Conservation (phyloP, 2,888 invertebrate genomes). For the Electrophaes corylata region DNA sequence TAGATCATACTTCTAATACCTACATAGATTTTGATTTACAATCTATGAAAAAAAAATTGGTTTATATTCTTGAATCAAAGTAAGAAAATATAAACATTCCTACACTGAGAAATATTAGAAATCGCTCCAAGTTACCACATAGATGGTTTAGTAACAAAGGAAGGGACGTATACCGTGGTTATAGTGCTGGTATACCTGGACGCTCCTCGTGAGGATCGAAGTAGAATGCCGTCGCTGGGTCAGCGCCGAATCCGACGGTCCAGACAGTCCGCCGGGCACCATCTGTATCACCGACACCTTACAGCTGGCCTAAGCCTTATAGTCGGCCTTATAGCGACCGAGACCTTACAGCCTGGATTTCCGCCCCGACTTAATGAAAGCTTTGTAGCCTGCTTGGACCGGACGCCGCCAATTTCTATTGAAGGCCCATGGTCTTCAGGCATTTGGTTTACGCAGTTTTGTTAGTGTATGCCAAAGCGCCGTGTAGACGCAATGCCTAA, state of each 20-base stretch:
- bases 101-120: background rate
- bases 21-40: background rate
- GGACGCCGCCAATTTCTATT: conserved; percentile 59
- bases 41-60: background rate
- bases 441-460: conserved; percentile 48
- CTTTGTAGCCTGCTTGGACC: conserved; percentile 58
- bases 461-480: conserved; percentile 22
- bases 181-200: conserved; percentile 78
- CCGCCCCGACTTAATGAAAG: background rate
- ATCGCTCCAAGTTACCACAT: conserved; percentile 15
- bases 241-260: conserved; percentile 82
- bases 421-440: conserved; percentile 61
- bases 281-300: conserved; percentile 68
- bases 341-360: background rate
- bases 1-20: too few relatives aligned
- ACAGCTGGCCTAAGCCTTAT: conserved; percentile 36
- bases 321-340: conserved; percentile 1
- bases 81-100: background rate
- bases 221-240: conserved; percentile 91
- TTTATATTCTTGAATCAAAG: background rate
- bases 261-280: conserved; percentile 59
- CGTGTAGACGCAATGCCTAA: conserved; percentile 26
- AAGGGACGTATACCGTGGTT: conserved; percentile 15
- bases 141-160: conserved; percentile 3
- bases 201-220: conserved; percentile 86